phyloP scores from a whole-genome alignment of 2,113 vertebrate species.

The Apus apus region DNA sequence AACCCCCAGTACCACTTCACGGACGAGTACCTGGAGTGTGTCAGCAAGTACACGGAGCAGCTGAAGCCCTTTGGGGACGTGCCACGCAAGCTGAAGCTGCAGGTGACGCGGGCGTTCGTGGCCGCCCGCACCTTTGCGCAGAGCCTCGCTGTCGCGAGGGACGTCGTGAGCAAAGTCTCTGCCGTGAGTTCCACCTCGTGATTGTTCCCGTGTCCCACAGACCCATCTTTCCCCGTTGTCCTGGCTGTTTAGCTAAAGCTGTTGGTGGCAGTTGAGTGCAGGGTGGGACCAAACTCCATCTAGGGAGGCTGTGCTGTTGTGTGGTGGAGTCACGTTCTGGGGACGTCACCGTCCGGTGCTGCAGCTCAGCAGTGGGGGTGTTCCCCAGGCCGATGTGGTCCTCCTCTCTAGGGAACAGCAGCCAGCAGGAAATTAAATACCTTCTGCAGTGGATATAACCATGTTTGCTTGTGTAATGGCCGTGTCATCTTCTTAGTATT shows the following conservation, averaged over 20 bases:
- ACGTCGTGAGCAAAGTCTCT: constrained; percentile 90
- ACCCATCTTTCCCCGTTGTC: neutral
- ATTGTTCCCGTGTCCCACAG: rapidly evolving
- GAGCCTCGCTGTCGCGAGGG: constrained; percentile 86
- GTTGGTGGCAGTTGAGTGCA: rapidly evolving
- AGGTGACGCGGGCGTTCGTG: constrained; percentile 90
- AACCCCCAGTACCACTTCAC: constrained; percentile 95
- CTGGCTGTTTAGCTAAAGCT: neutral
- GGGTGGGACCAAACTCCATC: neutral
- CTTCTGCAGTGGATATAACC: constrained; percentile 25
- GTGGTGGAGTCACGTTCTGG: rapidly evolving
- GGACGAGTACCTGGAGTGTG: constrained; percentile 92
- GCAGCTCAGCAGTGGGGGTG: neutral
- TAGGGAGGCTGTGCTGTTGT: rapidly evolving
- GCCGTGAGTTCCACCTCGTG: constrained; percentile 71
- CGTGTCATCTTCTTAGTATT: neutral
- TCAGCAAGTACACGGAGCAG: constrained; percentile 93
- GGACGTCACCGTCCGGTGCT: neutral
- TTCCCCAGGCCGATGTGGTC: neutral
- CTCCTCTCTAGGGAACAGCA: neutral
- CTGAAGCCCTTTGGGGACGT: constrained; percentile 96
- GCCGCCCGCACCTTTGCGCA: constrained; percentile 91
- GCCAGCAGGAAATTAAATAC: constrained; percentile 9
- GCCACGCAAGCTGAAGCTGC: constrained; percentile 92
- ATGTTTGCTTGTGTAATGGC: constrained; percentile 7